A percentile compares a stretch with the other conserved stretches of the same genome.
Evolutionary conservation across 2,888 invertebrate species (phyloP).

Genomic region (Theretra japonica): DNA sequence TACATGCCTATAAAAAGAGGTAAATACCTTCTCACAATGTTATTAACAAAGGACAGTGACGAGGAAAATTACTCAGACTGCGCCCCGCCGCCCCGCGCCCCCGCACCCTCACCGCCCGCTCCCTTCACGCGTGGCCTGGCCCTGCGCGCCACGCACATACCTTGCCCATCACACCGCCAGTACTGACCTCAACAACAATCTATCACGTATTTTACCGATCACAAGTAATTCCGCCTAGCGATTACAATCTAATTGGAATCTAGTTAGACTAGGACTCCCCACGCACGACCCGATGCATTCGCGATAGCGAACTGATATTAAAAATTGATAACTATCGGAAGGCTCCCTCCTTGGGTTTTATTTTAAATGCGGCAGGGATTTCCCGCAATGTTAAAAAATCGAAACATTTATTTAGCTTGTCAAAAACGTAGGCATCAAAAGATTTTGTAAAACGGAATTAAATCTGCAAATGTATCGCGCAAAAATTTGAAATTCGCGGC

Average conservation of each 20-base stretch:
- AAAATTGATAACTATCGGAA: background rate
- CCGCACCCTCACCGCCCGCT: conserved; percentile 33
- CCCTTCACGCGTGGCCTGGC: conserved; percentile 28
- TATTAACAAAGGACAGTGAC: conserved; percentile 51
- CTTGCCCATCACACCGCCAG: conserved; percentile 10
- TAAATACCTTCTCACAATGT: conserved; percentile 32
- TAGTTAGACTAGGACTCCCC: conserved; percentile 6
- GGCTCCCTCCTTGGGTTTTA: too few relatives aligned
- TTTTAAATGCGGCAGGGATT: background rate
- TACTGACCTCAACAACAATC: conserved; percentile 17
- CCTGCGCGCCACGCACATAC: conserved; percentile 19
- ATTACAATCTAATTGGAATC: conserved; percentile 34
- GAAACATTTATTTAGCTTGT: too few relatives aligned
- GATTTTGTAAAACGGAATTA: background rate
- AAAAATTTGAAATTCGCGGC: conserved; percentile 10
- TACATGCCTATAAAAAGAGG: conserved; percentile 26
- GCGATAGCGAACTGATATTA: conserved; percentile 13
- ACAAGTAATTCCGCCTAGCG: conserved; percentile 7
- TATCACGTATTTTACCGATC: conserved; percentile 3
- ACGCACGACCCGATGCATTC: background rate
- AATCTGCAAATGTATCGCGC: background rate
- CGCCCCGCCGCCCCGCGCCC: conserved; percentile 36
- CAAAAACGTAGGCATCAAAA: background rate
- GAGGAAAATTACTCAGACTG: conserved; percentile 54
- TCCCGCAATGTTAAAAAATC: too few relatives aligned